Evolutionary conservation across 2,888 invertebrate species (phyloP).

Genomic region (Lathronympha strigana): DNA sequence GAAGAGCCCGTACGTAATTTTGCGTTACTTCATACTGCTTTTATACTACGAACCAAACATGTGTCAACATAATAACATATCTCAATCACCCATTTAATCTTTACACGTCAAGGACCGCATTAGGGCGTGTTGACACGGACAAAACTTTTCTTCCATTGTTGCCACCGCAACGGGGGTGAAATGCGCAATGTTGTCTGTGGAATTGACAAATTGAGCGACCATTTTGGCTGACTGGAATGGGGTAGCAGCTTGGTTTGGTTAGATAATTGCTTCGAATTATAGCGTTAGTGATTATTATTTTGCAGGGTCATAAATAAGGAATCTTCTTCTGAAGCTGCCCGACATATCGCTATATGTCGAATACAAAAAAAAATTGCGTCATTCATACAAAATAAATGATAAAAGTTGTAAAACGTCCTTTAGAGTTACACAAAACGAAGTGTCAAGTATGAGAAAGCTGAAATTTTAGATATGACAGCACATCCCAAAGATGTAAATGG

Average conservation of each 20-base stretch:
- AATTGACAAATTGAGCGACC: slow-evolving; percentile 38
- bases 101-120: slow-evolving; percentile 49
- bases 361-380: no score
- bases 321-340: no score
- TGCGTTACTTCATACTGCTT: no score
- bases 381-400: no score
- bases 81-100: slow-evolving; percentile 22
- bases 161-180: slow-evolving; percentile 31
- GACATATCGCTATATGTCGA: no score
- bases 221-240: slow-evolving; percentile 21
- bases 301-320: no score
- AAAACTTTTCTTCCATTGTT: slow-evolving; percentile 33
- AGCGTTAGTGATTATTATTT: not conserved
- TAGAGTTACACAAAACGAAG: no score
- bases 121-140: slow-evolving; percentile 42
- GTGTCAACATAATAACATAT: slow-evolving; percentile 20
- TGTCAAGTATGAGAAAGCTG: no score
- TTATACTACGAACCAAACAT: not conserved
- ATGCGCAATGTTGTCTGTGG: slow-evolving; percentile 42
- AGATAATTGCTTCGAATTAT: not conserved
- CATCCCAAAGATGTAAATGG: no score
- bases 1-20: no score
- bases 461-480: no score
- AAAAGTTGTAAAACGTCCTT: no score
- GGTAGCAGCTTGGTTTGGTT: slow-evolving; percentile 17